Base-by-base conservation (phyloP, 2,797 vertebrate genomes). In the Sebastes steindachneri region DNA sequence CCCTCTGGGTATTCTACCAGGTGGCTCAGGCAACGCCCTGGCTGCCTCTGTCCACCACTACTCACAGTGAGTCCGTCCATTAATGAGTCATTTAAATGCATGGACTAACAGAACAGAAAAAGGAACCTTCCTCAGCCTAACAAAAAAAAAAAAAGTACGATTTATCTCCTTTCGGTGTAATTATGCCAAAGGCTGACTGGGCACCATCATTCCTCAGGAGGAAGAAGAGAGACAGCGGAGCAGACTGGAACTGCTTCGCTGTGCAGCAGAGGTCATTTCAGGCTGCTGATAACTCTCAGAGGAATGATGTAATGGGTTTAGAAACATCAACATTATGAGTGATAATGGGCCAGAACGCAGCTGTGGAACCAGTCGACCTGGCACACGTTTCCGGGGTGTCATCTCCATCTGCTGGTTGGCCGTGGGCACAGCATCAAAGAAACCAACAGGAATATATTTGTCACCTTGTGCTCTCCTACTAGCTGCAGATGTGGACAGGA, bases 1-100 rank as follows among this genome's bases (percentile, higher is more conserved):
- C 73, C 97, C 97, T 0, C 93, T 99, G 82, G 97, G 97, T 11
- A 96, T 97, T 88, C 96, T 99, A 31, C 98, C 98, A 0, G 97
- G 96, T 5, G 98, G 98, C 76, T 98, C 98, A 0, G 98, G 97
- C 83, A 99, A 99, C 0, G 98, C 97, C 0, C 87, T 99, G 91
- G 97, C 97, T 0, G 97, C 98, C 19, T 99, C 98, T 29, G 79
- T 99, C 92, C 97, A 98, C 94, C 91, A 98, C 93, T 98, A 98
- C 14, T 95, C 96, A 3, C 96, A 97, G 98, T 99, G 90, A 97
- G 97, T 84, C 17, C 1, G 31, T 19, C 78, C 75, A 58, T 85
- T 94, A 95, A 94, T 92, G 81, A 92, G 83, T 83, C 75, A 94
- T 96, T 95, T 95, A 94, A 94, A 96, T 95, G 92, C 93, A 94